Evolutionary conservation across 2,113 vertebrate genomes (phyloP).

Genomic region (Mesocricetus auratus): DNA sequence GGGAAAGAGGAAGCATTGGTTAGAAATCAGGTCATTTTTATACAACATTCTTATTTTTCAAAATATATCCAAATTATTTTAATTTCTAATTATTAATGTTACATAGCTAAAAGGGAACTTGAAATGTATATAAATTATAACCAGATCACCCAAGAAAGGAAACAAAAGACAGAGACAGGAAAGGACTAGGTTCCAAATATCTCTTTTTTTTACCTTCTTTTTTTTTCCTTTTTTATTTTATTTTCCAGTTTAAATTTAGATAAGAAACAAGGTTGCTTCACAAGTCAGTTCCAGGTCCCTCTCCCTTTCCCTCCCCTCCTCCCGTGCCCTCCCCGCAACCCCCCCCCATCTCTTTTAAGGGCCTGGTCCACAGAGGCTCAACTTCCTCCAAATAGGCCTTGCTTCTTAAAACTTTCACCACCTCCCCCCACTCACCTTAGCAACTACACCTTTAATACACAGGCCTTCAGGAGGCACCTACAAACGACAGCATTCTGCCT

Average conservation of each 20-base stretch:
- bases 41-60: not conserved
- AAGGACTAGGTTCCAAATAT: not conserved
- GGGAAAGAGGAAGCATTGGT: not conserved
- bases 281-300: no score
- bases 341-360: not conserved
- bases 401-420: not conserved
- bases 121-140: not conserved
- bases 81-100: constrained; percentile 54
- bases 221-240: no score
- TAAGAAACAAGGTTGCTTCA: no score
- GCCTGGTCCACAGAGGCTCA: not conserved
- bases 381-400: not conserved
- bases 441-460: not conserved
- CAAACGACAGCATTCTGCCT: not conserved
- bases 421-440: not conserved
- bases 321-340: no score
- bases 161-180: not conserved
- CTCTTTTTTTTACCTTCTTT: no score
- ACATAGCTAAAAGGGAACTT: not conserved
- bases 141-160: not conserved
- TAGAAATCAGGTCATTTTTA: constrained; percentile 13
- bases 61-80: not conserved
- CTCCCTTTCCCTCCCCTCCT: no score
- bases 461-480: not conserved
- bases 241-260: no score